phyloP scores from a whole-genome alignment of 2,888 invertebrate species.

The Apodemia duryi region DNA sequence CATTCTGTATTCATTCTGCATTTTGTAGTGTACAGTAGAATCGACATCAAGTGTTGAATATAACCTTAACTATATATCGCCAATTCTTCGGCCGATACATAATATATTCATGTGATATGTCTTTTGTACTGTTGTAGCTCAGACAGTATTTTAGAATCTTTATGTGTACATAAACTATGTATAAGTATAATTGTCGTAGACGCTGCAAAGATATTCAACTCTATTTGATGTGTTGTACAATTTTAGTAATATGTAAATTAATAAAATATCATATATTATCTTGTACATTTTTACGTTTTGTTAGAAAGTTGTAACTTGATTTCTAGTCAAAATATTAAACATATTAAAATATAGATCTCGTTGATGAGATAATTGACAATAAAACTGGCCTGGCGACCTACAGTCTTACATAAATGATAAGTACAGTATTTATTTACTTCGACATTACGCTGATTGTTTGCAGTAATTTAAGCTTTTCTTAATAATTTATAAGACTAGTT shows the following conservation, averaged over 20 bases:
- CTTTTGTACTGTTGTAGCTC: not conserved
- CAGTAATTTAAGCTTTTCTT: slow-evolving; percentile 29
- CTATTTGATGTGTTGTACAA: slow-evolving; percentile 75
- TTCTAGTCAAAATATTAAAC: slow-evolving; percentile 80
- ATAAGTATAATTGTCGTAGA: slow-evolving; percentile 16
- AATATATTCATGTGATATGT: not conserved
- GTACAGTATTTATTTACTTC: slow-evolving; percentile 54
- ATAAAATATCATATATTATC: slow-evolving; percentile 58
- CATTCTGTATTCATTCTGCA: no score
- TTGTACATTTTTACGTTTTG: slow-evolving; percentile 74
- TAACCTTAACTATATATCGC: no score
- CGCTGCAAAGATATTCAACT: slow-evolving; percentile 41
- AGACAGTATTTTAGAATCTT: slow-evolving; percentile 1
- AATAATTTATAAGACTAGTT: slow-evolving; percentile 23
- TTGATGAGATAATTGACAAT: slow-evolving; percentile 77
- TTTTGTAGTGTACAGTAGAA: no score
- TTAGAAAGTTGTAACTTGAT: slow-evolving; percentile 76
- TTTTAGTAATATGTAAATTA: slow-evolving; percentile 69
- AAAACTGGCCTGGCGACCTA: slow-evolving; percentile 65
- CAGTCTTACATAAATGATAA: slow-evolving; percentile 39
- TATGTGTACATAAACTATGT: slow-evolving; percentile 21
- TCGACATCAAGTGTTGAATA: no score
- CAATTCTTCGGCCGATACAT: no score
- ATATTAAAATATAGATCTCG: slow-evolving; percentile 75
- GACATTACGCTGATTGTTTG: slow-evolving; percentile 42